phyloP scores from a whole-genome alignment of 2,797 vertebrate genomes.

The Neosilurus mollespiculum region DNA sequence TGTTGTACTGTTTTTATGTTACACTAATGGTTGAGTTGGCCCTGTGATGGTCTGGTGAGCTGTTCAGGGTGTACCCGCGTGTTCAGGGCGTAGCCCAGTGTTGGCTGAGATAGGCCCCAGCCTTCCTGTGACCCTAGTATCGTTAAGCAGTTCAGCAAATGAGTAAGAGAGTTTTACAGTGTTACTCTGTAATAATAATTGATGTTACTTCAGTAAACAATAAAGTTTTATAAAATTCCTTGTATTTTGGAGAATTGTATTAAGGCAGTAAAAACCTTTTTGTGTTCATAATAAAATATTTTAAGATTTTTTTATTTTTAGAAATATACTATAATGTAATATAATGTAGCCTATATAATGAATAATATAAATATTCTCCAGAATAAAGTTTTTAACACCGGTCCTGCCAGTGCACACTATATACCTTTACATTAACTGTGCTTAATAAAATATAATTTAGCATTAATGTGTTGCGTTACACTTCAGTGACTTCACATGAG shows the following conservation, averaged over 20 bases:
- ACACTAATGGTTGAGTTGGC: too few relatives aligned
- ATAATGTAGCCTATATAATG: background rate
- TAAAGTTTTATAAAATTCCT: background rate
- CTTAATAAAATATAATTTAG: conserved; percentile 2
- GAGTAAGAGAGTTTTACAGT: too few relatives aligned
- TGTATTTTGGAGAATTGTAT: background rate
- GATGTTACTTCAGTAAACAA: background rate
- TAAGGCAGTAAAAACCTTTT: background rate
- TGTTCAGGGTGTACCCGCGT: too few relatives aligned
- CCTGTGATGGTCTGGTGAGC: too few relatives aligned
- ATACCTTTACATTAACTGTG: background rate
- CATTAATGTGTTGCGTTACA: conserved; percentile 44
- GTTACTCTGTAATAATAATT: too few relatives aligned
- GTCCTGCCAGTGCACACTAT: background rate
- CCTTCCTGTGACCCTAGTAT: too few relatives aligned
- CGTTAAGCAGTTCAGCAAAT: too few relatives aligned
- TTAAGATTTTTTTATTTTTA: background rate
- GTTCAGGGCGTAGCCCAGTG: too few relatives aligned
- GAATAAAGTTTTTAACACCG: background rate
- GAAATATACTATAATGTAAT: background rate
- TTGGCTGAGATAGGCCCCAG: too few relatives aligned
- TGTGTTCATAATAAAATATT: background rate
- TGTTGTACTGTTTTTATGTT: too few relatives aligned
- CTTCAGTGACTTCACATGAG: conserved; percentile 1
- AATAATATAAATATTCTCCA: background rate